phyloP scores from a whole-genome alignment of 2,888 invertebrate species.

The Thereva unica region DNA sequence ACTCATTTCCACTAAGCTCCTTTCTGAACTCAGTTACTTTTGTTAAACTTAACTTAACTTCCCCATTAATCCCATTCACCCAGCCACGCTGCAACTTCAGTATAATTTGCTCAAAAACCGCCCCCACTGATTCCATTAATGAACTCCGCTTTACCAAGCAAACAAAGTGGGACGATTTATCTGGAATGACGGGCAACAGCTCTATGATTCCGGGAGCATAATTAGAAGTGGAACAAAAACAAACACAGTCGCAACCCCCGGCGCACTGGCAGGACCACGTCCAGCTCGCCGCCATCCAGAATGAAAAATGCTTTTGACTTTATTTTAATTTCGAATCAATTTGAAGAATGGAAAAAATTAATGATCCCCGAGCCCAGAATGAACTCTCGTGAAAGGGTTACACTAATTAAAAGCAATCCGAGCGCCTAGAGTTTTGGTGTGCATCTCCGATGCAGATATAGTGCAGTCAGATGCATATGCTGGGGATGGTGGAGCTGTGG shows the following conservation, averaged over 20 bases:
- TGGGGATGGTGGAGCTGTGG: background rate
- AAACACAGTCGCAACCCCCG: background rate
- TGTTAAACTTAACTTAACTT: too few relatives aligned
- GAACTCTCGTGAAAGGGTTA: constrained; percentile 11
- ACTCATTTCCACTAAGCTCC: too few relatives aligned
- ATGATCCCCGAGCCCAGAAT: background rate
- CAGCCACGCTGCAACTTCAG: too few relatives aligned
- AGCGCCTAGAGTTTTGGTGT: background rate
- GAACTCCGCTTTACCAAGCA: background rate
- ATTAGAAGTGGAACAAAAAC: constrained; percentile 18
- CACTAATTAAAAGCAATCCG: constrained; percentile 28
- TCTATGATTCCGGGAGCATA: constrained; percentile 14
- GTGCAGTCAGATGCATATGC: background rate
- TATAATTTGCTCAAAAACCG: too few relatives aligned
- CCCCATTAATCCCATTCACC: too few relatives aligned
- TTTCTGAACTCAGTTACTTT: too few relatives aligned
- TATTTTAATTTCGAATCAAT: constrained; percentile 26
- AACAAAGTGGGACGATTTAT: constrained; percentile 26
- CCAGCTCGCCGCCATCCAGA: background rate
- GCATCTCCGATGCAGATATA: background rate
- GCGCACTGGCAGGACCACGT: background rate
- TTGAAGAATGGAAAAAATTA: constrained; percentile 11
- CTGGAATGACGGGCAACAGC: constrained; percentile 14
- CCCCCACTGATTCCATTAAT: too few relatives aligned
- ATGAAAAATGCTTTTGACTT: constrained; percentile 21